Evolutionary conservation across 2,113 vertebrate species (phyloP).

Genomic region (Columba livia): DNA sequence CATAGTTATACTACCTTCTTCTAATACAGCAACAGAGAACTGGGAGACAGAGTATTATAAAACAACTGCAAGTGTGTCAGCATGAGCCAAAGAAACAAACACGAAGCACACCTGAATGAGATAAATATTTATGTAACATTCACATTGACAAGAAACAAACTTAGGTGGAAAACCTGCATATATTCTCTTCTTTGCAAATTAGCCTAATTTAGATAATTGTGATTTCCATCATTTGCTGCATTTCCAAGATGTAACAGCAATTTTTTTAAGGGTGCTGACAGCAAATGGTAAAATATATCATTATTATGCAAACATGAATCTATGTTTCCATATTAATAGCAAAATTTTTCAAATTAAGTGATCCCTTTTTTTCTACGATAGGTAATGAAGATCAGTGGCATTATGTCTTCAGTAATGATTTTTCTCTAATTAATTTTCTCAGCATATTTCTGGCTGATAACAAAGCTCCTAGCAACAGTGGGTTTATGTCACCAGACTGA

Average conservation of each 20-base stretch:
- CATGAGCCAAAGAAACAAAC: neutral
- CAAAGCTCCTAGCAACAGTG: slow-evolving; percentile 45
- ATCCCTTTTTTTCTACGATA: neutral
- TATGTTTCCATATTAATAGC: slow-evolving; percentile 16
- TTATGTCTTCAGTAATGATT: slow-evolving; percentile 52
- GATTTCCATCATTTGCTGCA: slow-evolving; percentile 17
- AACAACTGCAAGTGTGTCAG: neutral
- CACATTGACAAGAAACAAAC: neutral
- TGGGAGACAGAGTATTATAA: neutral
- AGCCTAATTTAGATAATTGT: slow-evolving; percentile 9
- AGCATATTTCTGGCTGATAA: slow-evolving; percentile 23
- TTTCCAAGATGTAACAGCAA: neutral
- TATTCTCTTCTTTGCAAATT: slow-evolving; percentile 21
- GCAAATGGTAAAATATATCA: neutral
- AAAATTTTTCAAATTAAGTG: slow-evolving; percentile 34
- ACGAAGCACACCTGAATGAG: neutral
- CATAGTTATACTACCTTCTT: neutral
- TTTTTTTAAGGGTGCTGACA: neutral
- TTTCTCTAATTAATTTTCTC: slow-evolving; percentile 66
- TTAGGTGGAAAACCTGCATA: neutral
- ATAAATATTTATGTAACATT: neutral
- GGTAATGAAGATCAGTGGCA: slow-evolving; percentile 37
- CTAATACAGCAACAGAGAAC: neutral
- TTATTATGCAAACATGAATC: slow-evolving; percentile 18
- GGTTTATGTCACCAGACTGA: neutral